Evolutionary conservation across 2,113 vertebrate genomes (phyloP).

Genomic region (Alligator sinensis): DNA sequence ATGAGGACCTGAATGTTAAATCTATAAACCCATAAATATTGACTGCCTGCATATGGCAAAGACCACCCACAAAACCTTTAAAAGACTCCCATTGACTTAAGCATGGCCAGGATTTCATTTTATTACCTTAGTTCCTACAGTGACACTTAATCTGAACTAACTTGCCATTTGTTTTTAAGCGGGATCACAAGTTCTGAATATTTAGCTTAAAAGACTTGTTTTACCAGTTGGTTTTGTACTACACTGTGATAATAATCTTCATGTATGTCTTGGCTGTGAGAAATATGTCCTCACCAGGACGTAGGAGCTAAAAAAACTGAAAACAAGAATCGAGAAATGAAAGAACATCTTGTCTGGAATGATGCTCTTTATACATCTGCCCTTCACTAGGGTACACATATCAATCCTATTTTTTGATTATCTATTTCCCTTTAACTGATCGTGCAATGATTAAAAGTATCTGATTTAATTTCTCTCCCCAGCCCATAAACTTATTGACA

Average conservation of each 20-base stretch:
- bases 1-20: neutral
- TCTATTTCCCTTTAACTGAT: neutral
- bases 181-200: conserved; percentile 41
- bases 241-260: neutral
- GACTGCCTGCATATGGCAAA: neutral
- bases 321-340: neutral
- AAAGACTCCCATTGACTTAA: conserved; percentile 53
- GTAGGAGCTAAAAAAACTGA: neutral
- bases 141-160: conserved; percentile 11
- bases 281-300: neutral
- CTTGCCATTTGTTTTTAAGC: conserved; percentile 30
- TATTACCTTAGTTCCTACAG: conserved; percentile 22
- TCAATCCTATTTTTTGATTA: neutral
- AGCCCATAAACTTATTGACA: conserved; percentile 1
- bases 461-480: neutral
- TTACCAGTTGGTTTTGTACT: neutral
- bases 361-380: neutral
- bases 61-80: conserved; percentile 11
- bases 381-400: neutral
- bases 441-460: neutral
- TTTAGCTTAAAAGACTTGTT: conserved; percentile 35
- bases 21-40: neutral
- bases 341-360: neutral
- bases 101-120: conserved; percentile 46
- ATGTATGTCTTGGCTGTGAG: neutral